These are phyloP conservation scores for Drosophila pseudoobscura DNA, from an alignment of 1,140 invertebrate genomes.

Conservation along the genomic window DNA sequence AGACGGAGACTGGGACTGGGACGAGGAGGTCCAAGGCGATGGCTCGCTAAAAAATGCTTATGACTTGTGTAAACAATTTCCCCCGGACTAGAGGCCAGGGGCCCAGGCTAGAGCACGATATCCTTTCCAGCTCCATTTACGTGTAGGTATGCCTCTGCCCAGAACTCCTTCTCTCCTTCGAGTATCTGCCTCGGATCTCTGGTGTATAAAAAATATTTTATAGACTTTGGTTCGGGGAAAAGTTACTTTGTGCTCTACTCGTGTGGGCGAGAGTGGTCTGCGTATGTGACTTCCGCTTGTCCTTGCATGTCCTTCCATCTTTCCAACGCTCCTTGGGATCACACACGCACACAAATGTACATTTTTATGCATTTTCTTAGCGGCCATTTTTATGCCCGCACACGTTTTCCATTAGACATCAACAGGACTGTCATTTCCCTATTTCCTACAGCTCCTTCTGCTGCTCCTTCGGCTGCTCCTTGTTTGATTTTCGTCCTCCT, in stretches of 20 bases:
- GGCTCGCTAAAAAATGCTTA: conserved; percentile 79
- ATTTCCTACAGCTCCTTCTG: conserved; percentile 11
- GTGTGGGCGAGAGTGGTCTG: conserved; percentile 35
- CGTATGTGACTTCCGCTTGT: conserved; percentile 79
- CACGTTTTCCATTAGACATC: conserved; percentile 83
- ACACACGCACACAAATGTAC: conserved; percentile 32
- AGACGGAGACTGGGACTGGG: background rate
- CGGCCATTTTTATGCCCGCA: conserved; percentile 82
- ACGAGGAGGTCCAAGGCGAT: conserved; percentile 33
- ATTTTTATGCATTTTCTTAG: conserved; percentile 83
- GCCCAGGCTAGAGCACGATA: conserved; percentile 26
- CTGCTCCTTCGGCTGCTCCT: conserved; percentile 17
- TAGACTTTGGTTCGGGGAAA: conserved; percentile 61
- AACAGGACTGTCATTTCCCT: conserved; percentile 68
- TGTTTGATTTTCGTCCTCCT: conserved; percentile 30
- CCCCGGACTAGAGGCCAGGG: conserved; percentile 4
- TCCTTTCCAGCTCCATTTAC: conserved; percentile 50
- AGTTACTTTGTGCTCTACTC: conserved; percentile 61
- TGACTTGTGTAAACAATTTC: conserved; percentile 80
- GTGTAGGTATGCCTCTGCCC: conserved; percentile 64
- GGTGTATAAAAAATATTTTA: conserved; percentile 75
- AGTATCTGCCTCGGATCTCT: conserved; percentile 47
- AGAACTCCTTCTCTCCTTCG: conserved; percentile 5
- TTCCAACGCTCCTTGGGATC: background rate
- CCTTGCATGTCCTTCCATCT: conserved; percentile 68